These are phyloP conservation scores for Rugalucina vietnamica DNA, from an alignment of 2,888 invertebrate genomes.

Conservation along the genomic window DNA sequence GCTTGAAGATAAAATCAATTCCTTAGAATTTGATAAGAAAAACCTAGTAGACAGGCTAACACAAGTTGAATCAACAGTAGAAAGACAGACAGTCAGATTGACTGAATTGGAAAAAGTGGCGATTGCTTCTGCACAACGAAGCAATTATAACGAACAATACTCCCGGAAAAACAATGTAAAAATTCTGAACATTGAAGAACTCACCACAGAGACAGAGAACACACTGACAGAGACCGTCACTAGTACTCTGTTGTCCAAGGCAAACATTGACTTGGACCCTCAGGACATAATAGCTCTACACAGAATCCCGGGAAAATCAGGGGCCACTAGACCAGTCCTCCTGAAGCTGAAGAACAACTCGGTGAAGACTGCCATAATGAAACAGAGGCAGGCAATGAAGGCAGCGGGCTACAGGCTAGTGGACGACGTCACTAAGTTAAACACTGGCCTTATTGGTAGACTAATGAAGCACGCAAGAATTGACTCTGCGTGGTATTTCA, in stretches of 20 bases:
- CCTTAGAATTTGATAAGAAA: neutral
- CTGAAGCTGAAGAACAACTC: slow-evolving; percentile 12
- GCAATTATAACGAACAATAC: slow-evolving; percentile 18
- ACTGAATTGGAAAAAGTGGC: neutral
- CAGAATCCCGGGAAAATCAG: slow-evolving; percentile 15
- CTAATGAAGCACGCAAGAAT: neutral
- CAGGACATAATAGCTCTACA: slow-evolving; percentile 6
- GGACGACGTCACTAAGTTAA: slow-evolving; percentile 19
- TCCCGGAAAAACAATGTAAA: slow-evolving; percentile 19
- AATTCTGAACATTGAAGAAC: slow-evolving; percentile 9
- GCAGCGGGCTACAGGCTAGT: neutral
- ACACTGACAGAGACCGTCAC: neutral
- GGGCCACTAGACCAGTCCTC: neutral
- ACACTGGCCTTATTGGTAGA: slow-evolving; percentile 17
- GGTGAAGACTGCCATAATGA: neutral
- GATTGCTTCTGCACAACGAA: neutral
- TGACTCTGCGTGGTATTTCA: slow-evolving; percentile 27
- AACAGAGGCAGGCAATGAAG: slow-evolving; percentile 3
- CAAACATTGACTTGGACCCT: neutral
- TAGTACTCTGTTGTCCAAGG: neutral
- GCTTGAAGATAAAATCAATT: neutral
- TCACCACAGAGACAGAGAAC: neutral
- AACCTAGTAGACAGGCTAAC: neutral
- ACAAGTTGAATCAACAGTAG: neutral
- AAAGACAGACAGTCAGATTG: neutral